phyloP scores from a whole-genome alignment of 1,140 invertebrate species.

The Phymorhynchus buccinoides region DNA sequence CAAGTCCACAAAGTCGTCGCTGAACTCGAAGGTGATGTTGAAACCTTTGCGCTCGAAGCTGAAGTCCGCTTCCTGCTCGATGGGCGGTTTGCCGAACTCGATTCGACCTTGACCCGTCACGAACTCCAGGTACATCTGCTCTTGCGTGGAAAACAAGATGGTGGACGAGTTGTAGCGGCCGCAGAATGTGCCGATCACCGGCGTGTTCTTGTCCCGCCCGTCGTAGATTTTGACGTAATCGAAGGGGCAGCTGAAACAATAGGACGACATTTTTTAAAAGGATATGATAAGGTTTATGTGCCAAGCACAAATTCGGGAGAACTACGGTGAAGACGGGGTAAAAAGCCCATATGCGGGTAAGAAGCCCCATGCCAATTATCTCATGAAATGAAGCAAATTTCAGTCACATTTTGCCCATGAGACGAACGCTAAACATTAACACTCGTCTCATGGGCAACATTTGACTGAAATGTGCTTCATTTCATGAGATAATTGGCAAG shows the following conservation, averaged over 20 bases:
- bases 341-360: no score
- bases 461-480: no score
- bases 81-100: conserved; percentile 53
- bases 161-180: conserved; percentile 94
- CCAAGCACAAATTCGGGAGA: no score
- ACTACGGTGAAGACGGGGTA: no score
- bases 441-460: no score
- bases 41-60: conserved; percentile 65
- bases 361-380: no score
- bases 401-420: no score
- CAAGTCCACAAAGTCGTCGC: conserved; percentile 60
- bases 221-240: conserved; percentile 98
- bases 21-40: conserved; percentile 68
- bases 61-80: conserved; percentile 63
- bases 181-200: conserved; percentile 97
- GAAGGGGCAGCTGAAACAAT: conserved; percentile 90
- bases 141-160: conserved; percentile 93
- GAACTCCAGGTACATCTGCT: conserved; percentile 85
- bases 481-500: no score
- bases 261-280: no score
- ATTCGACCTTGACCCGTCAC: conserved; percentile 63
- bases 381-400: no score
- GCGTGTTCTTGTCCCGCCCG: conserved; percentile 86
- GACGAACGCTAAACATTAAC: no score
- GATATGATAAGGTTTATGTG: no score